These are phyloP conservation scores for Cherax quadricarinatus DNA, from an alignment of 1,140 invertebrate species.

Conservation along the genomic window DNA sequence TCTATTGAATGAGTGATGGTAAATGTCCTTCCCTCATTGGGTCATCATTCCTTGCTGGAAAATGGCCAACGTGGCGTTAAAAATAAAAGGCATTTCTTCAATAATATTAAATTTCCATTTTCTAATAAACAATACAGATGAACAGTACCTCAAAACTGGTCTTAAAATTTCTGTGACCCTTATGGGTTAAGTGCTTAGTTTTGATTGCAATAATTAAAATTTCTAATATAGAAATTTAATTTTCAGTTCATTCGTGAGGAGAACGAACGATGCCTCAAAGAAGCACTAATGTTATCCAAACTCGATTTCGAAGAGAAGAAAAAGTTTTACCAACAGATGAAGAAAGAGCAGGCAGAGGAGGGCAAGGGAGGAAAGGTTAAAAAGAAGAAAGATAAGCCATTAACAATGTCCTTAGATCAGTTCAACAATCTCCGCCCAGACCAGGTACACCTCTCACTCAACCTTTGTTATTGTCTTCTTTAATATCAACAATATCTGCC, in stretches of 20 bases:
- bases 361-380: slow-evolving; percentile 76
- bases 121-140: no score
- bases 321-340: slow-evolving; percentile 78
- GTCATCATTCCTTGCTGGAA: no score
- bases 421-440: slow-evolving; percentile 79
- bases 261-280: slow-evolving; percentile 83
- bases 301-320: slow-evolving; percentile 84
- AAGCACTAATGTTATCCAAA: slow-evolving; percentile 83
- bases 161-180: no score
- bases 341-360: slow-evolving; percentile 75
- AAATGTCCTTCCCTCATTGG: no score
- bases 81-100: no score
- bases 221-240: background rate
- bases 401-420: slow-evolving; percentile 82
- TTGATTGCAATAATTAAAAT: no score
- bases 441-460: slow-evolving; percentile 71
- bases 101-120: no score
- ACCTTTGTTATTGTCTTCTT: background rate
- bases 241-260: slow-evolving; percentile 80
- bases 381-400: slow-evolving; percentile 80
- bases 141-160: no score
- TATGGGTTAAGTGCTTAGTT: no score
- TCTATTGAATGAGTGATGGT: no score
- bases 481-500: slow-evolving; percentile 78
- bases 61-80: no score